Conservation (phyloP, 2,797 vertebrate genomes). For the Acanthurus tractus region DNA sequence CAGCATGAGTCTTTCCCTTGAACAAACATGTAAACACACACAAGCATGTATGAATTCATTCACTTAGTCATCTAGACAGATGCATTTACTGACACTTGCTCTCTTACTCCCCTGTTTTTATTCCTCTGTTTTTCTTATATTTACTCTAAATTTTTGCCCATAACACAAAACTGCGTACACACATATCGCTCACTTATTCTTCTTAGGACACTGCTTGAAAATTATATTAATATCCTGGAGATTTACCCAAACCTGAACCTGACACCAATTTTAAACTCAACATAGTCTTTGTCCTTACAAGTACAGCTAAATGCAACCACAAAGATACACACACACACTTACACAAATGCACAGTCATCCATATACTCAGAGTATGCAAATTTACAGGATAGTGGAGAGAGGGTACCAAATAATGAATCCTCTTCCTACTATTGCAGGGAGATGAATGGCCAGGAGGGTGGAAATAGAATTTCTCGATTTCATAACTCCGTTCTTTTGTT, state of each 20-base stretch:
- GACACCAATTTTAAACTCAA: conserved; percentile 22
- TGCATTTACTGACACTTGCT: not conserved
- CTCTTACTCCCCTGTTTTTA: not conserved
- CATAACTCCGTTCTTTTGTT: conserved; percentile 75
- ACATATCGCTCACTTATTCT: not conserved
- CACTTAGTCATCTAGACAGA: not conserved
- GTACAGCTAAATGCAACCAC: conserved; percentile 18
- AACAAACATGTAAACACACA: not conserved
- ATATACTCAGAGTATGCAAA: conserved; percentile 61
- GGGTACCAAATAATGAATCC: conserved; percentile 67
- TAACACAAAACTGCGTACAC: not conserved
- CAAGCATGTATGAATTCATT: not conserved
- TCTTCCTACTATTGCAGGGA: conserved; percentile 54
- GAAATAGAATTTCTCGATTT: conserved; percentile 79
- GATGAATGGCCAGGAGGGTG: conserved; percentile 69
- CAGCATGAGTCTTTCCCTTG: not conserved
- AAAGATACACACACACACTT: conserved; percentile 13
- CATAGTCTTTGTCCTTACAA: conserved; percentile 25
- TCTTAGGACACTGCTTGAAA: conserved; percentile 12
- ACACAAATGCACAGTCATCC: conserved; percentile 9
- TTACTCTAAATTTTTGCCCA: not conserved
- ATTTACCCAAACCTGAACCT: conserved; percentile 19
- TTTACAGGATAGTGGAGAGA: conserved; percentile 47
- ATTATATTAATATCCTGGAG: conserved; percentile 10
- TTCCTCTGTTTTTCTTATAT: conserved; percentile 4